These are phyloP conservation scores for Platysteira castanea DNA, from an alignment of 2,113 vertebrate genomes.

Conservation along the genomic window DNA sequence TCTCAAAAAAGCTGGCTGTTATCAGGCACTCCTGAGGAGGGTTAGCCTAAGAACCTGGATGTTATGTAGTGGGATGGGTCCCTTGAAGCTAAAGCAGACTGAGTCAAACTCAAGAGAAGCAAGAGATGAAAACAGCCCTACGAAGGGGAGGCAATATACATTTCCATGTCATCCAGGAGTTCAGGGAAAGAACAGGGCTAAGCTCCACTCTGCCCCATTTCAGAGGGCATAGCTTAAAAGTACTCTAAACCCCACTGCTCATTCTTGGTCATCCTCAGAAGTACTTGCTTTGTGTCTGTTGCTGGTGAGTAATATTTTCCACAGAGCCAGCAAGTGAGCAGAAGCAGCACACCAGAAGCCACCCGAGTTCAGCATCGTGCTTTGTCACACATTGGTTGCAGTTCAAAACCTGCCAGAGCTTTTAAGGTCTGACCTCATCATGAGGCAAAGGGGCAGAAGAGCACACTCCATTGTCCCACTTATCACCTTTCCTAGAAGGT, in stretches of 20 bases:
- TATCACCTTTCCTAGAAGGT: neutral
- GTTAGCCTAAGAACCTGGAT: neutral
- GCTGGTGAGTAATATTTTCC: neutral
- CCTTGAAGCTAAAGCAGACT: neutral
- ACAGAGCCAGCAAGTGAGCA: neutral
- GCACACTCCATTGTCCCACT: neutral
- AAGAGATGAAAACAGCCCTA: neutral
- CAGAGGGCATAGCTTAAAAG: neutral
- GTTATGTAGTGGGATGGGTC: neutral
- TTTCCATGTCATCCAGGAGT: neutral
- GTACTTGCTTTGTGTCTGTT: neutral
- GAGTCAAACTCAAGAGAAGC: neutral
- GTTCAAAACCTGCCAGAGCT: neutral
- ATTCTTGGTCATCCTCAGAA: neutral
- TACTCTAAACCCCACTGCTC: neutral
- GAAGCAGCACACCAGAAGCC: neutral
- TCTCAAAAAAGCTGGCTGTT: neutral
- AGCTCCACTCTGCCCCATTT: neutral
- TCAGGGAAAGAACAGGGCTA: neutral
- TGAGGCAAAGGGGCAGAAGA: neutral
- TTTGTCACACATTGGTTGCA: neutral
- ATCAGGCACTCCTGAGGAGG: neutral
- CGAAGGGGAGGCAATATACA: fast-evolving
- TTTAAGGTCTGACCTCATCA: neutral
- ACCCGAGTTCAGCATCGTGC: fast-evolving